Percentiles rank a stretch among this genome's conserved stretches.
Conservation (phyloP, 2,113 vertebrate genomes). For the Otus sunia region DNA sequence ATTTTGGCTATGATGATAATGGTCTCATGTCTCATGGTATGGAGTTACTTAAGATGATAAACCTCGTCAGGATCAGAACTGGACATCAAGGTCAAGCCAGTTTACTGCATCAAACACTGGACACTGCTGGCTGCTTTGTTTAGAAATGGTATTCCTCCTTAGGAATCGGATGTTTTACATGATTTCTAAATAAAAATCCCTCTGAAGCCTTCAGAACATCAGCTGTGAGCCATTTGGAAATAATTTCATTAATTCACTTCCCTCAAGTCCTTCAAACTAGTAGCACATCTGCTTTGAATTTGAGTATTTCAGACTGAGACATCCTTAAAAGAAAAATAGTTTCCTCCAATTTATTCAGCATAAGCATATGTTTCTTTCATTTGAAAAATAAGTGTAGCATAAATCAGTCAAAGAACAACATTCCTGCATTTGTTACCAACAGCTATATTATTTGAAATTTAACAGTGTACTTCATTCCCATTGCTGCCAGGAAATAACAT, state of each 20-base stretch:
- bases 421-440: not conserved
- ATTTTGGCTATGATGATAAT: not conserved
- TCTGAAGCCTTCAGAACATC: not conserved
- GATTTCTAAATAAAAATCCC: not conserved
- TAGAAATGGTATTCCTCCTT: not conserved
- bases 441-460: not conserved
- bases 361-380: conserved; percentile 6
- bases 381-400: not conserved
- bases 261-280: conserved; percentile 46
- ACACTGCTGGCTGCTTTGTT: not conserved
- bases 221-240: conserved; percentile 41
- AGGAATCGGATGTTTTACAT: not conserved
- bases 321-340: conserved; percentile 42
- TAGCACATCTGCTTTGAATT: conserved; percentile 50
- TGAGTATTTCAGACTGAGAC: not conserved
- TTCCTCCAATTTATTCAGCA: conserved; percentile 19
- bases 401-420: not conserved
- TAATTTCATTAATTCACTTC: conserved; percentile 50
- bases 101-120: not conserved
- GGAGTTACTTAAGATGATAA: not conserved
- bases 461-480: not conserved
- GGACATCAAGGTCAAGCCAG: not conserved
- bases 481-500: not conserved
- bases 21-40: not conserved
- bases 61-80: not conserved